Evolutionary conservation across 2,797 vertebrate species (phyloP), one percentile per base, ranked within the genome.

Genomic region (Hemitrygon akajei): DNA sequence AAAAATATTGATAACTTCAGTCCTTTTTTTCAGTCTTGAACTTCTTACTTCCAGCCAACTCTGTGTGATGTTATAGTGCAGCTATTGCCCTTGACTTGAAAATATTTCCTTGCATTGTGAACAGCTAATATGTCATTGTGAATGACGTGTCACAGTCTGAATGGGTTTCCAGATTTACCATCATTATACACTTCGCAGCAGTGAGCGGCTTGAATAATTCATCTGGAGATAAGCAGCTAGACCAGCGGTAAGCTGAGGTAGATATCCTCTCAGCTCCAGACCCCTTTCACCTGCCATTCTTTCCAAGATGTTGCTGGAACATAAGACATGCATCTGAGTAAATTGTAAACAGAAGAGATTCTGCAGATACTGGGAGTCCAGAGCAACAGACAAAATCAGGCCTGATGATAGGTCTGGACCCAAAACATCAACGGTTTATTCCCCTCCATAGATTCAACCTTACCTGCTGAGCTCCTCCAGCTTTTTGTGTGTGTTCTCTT

Each of bases 61-160:
- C 71, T 76, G 34, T 25, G 18, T 92, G 27, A 11, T 92, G 66
- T 91, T 40, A 91, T 20, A 34, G 69, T 91, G 66, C 60, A 47
- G 63, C 34, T 92, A 40, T 73, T 47, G 71, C 73, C 91, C 71
- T 93, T 93, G 91, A 93, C 63, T 69, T 76, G 27, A 75, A 93
- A 30, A 75, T 93, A 40, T 56, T 93, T 93, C 73, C 40, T 56
- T 56, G 71, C 37, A 76, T 71, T 76, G 40, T 76, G 91, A 75
- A 27, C 91, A 93, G 91, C 91, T 93, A 71, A 93, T 76, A 75
- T 93, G 71, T 47, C 91, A 76, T 75, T 93, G 69, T 76, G 91
- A 76, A 75, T 56, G 91, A 27, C 91, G 76, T 47, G n/a, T 56
- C 7, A 75, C 40, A 56, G 37, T 93, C 73, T 93, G 71, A 76